Evolutionary conservation across 2,888 invertebrate species (phyloP), one percentile per base, ranked within the genome.

Genomic region (Eristalis pertinax): DNA sequence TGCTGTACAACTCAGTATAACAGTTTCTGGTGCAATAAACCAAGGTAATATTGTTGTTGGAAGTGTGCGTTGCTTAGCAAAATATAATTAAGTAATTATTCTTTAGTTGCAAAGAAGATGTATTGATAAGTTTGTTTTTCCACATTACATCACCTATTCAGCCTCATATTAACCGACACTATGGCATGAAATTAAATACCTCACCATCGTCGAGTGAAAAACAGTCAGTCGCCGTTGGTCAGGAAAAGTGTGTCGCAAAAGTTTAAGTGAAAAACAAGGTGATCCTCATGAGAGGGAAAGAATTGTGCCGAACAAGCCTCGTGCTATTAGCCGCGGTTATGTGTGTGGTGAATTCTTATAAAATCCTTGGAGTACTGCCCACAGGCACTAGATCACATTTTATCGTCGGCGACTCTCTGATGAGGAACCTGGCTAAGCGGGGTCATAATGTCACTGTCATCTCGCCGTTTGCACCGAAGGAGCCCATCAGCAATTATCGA

Each of bases 401-500:
- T 43, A 26, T 92, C 81, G 90, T 92, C 7, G 92, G 91, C 0
- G 91, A 91, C 5, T 88, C 92, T 0, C 69, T 93, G 69, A 90
- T 92, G 72, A 91, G 91, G 32, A 92, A 90, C 0, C 89, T 93
- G 29, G 91, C 90, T 1, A 88, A 89, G 7, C 90, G 91, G 1
- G 93, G 93, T 0, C 93, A 93, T 84, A 90, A 93, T 8, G 91
- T 93, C 0, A 92, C 92, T 0, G 86, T 93, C 0, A 89, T 92
- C 22, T 91, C 91, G 5, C 90, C 91, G 19, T 91, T 90, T 89
- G 91, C 92, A 1, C 89, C 90, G 56, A 90, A 90, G 63, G 89
- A 90, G 2, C 90, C 90, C 0, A 41, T 91, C 0, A 89, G 89
- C 22, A 92, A 92, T 73, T 90, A 91, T 69, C 88, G 89, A 0